Conservation (phyloP, 1,140 invertebrate genomes). For the Nomia melanderi region DNA sequence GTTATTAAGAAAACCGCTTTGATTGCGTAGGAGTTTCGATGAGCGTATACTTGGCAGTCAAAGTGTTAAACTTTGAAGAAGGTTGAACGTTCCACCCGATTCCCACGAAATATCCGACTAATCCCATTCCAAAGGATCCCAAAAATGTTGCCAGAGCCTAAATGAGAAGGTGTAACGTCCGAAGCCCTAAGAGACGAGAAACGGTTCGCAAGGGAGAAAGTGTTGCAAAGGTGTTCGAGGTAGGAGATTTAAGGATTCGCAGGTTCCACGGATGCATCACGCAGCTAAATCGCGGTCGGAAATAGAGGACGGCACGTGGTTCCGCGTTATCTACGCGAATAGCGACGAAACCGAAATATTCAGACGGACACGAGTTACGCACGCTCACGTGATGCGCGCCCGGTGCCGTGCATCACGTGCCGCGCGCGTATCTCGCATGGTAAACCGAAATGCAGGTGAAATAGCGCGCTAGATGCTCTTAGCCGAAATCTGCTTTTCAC, state of each 20-base stretch:
- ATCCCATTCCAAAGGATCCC: no score
- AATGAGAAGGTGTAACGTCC: no score
- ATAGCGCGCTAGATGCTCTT: conserved; percentile 7
- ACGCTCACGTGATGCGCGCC: conserved; percentile 12
- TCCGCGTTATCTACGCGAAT: background rate
- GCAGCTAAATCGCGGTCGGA: background rate
- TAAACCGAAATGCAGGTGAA: conserved; percentile 30
- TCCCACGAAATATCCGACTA: no score
- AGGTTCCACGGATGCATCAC: conserved; percentile 14
- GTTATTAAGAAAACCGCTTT: no score
- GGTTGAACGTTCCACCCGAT: no score
- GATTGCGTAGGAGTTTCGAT: no score
- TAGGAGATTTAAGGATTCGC: conserved; percentile 12
- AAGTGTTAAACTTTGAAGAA: no score
- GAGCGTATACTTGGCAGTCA: no score
- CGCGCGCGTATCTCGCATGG: conserved; percentile 11
- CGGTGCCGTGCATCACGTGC: conserved; percentile 19
- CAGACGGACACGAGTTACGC: background rate
- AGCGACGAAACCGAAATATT: conserved; percentile 34
- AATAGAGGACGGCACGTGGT: conserved; percentile 8
- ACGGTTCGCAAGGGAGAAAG: no score
- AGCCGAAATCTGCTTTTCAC: conserved; percentile 35
- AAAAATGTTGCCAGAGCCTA: no score
- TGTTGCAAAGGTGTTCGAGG: no score
- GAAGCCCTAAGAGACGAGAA: no score